Conservation (phyloP, 2,113 vertebrate genomes). For the Sylvilagus bachmani region DNA sequence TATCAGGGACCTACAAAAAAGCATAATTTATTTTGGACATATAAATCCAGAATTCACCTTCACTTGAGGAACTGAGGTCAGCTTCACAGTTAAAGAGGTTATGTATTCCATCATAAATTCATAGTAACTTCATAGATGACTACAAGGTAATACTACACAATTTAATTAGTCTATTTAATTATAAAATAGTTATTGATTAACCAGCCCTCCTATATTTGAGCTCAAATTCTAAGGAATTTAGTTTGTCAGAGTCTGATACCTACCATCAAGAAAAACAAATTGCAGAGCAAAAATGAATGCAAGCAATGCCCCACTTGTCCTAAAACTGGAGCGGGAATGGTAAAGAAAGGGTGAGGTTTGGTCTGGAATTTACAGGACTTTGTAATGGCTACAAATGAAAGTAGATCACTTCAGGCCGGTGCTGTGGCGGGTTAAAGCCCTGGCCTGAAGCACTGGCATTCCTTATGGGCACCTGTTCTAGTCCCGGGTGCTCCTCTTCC, state of each 20-base stretch:
- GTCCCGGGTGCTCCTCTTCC: no score
- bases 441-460: no score
- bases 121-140: not conserved
- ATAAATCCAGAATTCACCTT: not conserved
- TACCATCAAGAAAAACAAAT: not conserved
- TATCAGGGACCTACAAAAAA: not conserved
- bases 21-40: not conserved
- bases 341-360: not conserved
- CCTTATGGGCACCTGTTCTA: no score
- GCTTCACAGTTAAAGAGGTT: not conserved
- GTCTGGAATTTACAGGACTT: not conserved
- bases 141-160: not conserved
- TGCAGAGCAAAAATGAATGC: not conserved
- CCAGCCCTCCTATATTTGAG: not conserved
- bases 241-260: not conserved
- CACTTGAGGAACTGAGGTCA: not conserved
- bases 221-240: not conserved
- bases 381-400: not conserved
- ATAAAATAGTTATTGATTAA: slow-evolving; percentile 5
- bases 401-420: no score
- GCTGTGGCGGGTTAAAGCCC: no score
- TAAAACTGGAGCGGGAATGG: not conserved
- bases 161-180: not conserved
- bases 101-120: not conserved
- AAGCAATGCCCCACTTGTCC: not conserved